Evolutionary conservation across 1,140 invertebrate species (phyloP).

Genomic region (Elymnias hypermnestra): DNA sequence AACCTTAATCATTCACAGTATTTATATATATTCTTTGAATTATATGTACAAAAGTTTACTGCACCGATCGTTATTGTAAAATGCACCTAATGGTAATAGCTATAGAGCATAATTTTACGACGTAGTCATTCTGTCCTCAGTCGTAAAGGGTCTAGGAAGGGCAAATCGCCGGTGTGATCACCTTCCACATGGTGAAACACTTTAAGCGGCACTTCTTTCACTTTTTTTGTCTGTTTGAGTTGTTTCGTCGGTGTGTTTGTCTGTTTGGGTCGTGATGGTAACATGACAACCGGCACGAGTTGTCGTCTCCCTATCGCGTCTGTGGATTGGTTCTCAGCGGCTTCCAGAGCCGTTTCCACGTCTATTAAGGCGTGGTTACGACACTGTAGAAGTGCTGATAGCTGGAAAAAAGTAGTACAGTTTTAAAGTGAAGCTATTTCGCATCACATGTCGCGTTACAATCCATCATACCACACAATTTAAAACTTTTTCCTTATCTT

Average conservation of each 20-base stretch:
- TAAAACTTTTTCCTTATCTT: too few species aligned
- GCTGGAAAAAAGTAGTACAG: constrained; percentile 23
- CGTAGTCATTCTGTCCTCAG: constrained; percentile 64
- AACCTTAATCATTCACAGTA: too few species aligned
- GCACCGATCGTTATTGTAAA: too few species aligned
- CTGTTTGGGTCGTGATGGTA: constrained; percentile 18
- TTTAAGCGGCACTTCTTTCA: constrained; percentile 58
- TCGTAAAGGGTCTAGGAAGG: constrained; percentile 51
- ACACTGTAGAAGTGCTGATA: constrained; percentile 58
- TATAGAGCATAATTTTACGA: constrained; percentile 48
- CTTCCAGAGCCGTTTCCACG: constrained; percentile 63
- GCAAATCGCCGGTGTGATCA: constrained; percentile 40
- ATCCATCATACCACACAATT: too few species aligned
- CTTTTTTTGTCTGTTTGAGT: constrained; percentile 28
- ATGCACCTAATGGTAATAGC: constrained; percentile 43
- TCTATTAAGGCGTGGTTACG: constrained; percentile 62
- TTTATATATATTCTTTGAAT: too few species aligned
- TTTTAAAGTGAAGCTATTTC: too few species aligned
- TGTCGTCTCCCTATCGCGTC: constrained; percentile 33
- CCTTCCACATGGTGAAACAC: constrained; percentile 58
- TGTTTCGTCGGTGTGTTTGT: constrained; percentile 15
- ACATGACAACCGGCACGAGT: constrained; percentile 41
- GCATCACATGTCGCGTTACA: too few species aligned
- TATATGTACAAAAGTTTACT: too few species aligned
- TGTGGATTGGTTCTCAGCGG: constrained; percentile 48